phyloP scores from a whole-genome alignment of 2,797 vertebrate species.

The Cheirogaleus major region DNA sequence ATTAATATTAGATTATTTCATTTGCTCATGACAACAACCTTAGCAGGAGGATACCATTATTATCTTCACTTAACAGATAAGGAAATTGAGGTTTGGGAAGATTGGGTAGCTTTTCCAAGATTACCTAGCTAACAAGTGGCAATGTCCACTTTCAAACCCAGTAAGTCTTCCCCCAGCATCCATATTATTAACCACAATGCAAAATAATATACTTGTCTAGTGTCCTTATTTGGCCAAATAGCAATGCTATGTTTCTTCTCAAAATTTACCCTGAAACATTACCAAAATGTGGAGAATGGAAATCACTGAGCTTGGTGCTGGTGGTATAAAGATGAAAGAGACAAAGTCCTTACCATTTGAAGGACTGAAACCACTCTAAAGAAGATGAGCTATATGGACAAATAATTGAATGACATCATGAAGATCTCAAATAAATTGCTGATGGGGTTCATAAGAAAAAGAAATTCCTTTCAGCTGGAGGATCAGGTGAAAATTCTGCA shows the following conservation, averaged over 20 bases:
- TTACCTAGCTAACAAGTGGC: not conserved
- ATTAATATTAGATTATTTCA: not conserved
- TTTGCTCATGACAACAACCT: not conserved
- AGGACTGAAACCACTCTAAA: not conserved
- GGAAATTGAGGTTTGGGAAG: not conserved
- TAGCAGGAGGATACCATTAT: not conserved
- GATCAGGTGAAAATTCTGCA: not conserved
- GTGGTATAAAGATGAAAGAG: not conserved
- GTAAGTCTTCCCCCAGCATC: not conserved
- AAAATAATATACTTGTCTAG: not conserved
- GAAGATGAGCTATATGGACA: not conserved
- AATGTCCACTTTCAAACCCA: not conserved
- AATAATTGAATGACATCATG: not conserved
- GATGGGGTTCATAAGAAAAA: not conserved
- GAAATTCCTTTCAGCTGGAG: not conserved
- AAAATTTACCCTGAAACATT: not conserved
- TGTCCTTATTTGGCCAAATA: not conserved
- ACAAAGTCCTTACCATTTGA: not conserved
- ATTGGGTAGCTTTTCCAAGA: not conserved
- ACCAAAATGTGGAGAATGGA: not conserved
- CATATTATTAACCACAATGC: not conserved
- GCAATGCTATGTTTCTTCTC: not conserved
- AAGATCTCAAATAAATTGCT: not conserved
- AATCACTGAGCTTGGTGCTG: not conserved
- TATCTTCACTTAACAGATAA: not conserved